Evolutionary conservation across 2,797 vertebrate species (phyloP).

Genomic region (Rhincodon typus): DNA sequence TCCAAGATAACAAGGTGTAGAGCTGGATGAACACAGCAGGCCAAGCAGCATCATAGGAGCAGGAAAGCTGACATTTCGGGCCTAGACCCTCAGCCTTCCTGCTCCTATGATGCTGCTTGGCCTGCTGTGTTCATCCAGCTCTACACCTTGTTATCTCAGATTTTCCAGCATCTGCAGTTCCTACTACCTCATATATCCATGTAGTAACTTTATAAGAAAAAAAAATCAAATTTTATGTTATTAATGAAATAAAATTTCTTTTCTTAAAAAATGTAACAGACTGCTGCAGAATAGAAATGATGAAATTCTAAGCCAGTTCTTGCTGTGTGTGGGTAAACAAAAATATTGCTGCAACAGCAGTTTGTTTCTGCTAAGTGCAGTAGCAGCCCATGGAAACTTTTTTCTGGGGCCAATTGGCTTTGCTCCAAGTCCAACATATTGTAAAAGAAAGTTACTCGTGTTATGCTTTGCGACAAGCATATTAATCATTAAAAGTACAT

Average conservation of each 20-base stretch:
- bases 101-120: too few species aligned
- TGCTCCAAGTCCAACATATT: conserved; percentile 50
- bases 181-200: not conserved
- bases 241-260: not conserved
- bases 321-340: conserved; percentile 43
- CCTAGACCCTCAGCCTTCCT: too few species aligned
- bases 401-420: conserved; percentile 55
- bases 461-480: conserved; percentile 40
- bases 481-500: not conserved
- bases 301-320: conserved; percentile 27
- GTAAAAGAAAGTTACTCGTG: conserved; percentile 51
- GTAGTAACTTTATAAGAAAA: not conserved
- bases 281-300: not conserved
- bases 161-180: too few species aligned
- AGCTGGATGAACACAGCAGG: too few species aligned
- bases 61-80: too few species aligned
- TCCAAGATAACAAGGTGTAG: too few species aligned
- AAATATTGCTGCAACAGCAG: conserved; percentile 50
- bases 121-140: too few species aligned
- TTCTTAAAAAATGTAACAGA: not conserved
- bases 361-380: conserved; percentile 55
- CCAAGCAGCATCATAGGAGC: too few species aligned
- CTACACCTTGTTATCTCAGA: too few species aligned
- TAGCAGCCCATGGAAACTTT: conserved; percentile 54
- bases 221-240: not conserved